A percentile compares a stretch with the other conserved stretches of the same genome.
Conservation (phyloP, 2,113 vertebrate genomes). For the Xiphophorus maculatus region DNA sequence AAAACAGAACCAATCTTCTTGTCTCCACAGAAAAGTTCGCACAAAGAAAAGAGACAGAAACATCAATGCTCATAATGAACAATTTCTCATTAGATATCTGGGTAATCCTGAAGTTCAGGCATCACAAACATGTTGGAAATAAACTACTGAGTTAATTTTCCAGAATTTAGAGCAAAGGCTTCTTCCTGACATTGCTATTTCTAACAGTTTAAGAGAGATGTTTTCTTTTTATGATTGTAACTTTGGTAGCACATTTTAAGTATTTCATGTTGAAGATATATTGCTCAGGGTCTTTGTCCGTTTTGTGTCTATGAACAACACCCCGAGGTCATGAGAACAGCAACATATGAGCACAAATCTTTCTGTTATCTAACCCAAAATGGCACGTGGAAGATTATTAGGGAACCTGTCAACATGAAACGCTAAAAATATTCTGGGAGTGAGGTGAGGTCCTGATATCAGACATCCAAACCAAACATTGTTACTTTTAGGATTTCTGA, state of each 20-base stretch:
- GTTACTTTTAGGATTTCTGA: neutral
- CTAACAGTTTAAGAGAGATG: neutral
- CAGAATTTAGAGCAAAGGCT: neutral
- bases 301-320: neutral
- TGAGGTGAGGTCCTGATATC: neutral
- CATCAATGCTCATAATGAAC: neutral
- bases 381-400: conserved; percentile 5
- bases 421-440: conserved; percentile 13
- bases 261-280: neutral
- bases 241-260: neutral
- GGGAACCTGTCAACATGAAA: conserved; percentile 15
- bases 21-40: neutral
- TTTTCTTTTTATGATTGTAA: neutral
- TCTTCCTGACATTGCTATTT: neutral
- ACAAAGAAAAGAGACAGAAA: neutral
- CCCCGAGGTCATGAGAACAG: conserved; percentile 48
- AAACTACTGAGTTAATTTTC: neutral
- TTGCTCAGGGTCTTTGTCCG: neutral
- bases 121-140: neutral
- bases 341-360: conserved; percentile 39
- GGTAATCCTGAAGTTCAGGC: too few species aligned
- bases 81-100: too few species aligned
- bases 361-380: conserved; percentile 18
- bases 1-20: neutral
- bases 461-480: conserved; percentile 1